A percentile compares a stretch with the other conserved stretches of the same genome.
These are phyloP conservation scores for Ramphastos sulfuratus DNA, from an alignment of 2,113 vertebrate species.

Conservation along the genomic window DNA sequence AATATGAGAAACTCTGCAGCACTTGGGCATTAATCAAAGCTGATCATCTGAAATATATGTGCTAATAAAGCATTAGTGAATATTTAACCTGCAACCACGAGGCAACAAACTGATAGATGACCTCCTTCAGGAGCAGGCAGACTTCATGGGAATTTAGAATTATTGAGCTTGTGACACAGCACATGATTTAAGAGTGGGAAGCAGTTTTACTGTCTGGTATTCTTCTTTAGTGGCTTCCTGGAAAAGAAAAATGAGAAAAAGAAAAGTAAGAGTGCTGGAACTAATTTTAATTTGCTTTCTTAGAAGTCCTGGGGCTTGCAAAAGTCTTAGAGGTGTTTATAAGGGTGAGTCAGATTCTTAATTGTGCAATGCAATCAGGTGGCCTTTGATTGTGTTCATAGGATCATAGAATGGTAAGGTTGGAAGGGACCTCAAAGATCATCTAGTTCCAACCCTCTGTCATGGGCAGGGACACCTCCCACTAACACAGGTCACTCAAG, in stretches of 20 bases:
- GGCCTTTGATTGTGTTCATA: not conserved
- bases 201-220: not conserved
- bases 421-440: no score
- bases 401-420: no score
- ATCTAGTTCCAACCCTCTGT: no score
- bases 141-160: not conserved
- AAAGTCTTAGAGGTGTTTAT: not conserved
- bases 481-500: no score
- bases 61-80: constrained; percentile 44
- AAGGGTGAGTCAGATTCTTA: not conserved
- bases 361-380: not conserved
- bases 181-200: not conserved
- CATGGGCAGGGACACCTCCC: no score
- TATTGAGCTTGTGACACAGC: not conserved
- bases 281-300: constrained; percentile 10
- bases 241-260: no score
- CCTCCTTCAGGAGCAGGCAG: not conserved
- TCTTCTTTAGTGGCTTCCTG: not conserved
- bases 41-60: not conserved
- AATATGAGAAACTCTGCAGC: constrained; percentile 9
- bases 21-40: constrained; percentile 27
- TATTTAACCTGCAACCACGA: constrained; percentile 38
- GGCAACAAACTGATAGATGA: constrained; percentile 14
- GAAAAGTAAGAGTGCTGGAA: not conserved
- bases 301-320: not conserved